These are phyloP conservation scores for human DNA, from an alignment of 2,113 vertebrate genomes.

Conservation along the genomic window GRCh38 chr18:25137501-25138000, in stretches of 20 bases:
- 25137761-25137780: neutral
- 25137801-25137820: neutral
- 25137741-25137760: neutral
- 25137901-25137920: neutral
- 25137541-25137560: neutral
- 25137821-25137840: neutral
- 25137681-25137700: neutral
- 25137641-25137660: neutral
- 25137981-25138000: neutral
- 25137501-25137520: constrained; percentile 45
- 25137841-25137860: neutral
- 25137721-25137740: neutral
- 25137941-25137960: neutral
- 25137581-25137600: neutral
- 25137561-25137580: neutral
- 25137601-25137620: neutral
- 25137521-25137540: constrained; percentile 33
- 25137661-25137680: neutral
- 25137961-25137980: neutral
- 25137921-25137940: neutral
- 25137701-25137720: neutral
- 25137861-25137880: neutral
- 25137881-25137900: neutral
- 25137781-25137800: neutral
- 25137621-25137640: neutral